Conservation (phyloP, 2,888 invertebrate species). For the Pterostichus niger region DNA sequence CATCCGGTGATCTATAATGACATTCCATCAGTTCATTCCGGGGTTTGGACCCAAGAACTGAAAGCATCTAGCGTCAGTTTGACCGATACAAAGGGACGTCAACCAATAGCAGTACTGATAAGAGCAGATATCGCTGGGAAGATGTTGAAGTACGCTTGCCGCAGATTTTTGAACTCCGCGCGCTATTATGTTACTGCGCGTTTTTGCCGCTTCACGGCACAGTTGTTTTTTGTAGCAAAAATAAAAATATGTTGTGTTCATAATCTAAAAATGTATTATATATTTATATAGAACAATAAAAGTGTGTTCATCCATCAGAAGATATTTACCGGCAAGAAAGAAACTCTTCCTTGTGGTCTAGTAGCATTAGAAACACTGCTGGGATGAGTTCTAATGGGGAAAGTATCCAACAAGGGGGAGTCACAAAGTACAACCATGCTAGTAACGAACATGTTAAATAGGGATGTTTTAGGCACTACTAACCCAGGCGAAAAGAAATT, state of each 20-base stretch:
- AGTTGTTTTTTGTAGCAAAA: no score
- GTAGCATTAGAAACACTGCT: slow-evolving; percentile 70
- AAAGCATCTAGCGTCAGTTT: slow-evolving; percentile 10
- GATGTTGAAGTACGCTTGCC: no score
- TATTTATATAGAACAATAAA: no score
- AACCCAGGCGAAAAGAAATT: slow-evolving; percentile 70
- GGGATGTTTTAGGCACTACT: slow-evolving; percentile 71
- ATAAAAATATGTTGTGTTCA: no score
- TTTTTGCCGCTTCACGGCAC: no score
- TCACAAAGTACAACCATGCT: slow-evolving; percentile 67
- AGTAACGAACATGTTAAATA: slow-evolving; percentile 53
- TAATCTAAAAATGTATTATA: no score
- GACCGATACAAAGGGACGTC: slow-evolving; percentile 49
- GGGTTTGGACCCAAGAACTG: slow-evolving; percentile 44
- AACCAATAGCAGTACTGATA: slow-evolving; percentile 34
- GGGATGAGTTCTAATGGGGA: slow-evolving; percentile 71
- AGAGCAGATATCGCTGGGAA: slow-evolving; percentile 53
- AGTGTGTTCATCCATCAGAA: no score
- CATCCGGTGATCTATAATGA: slow-evolving; percentile 22
- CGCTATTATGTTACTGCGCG: no score
- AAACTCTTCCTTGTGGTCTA: slow-evolving; percentile 68
- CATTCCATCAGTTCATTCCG: slow-evolving; percentile 4
- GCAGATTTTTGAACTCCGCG: no score
- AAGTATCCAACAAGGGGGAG: slow-evolving; percentile 47
- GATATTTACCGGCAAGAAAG: slow-evolving; percentile 46